Evolutionary conservation across 2,797 vertebrate species (phyloP).

Genomic region (Pipistrellus kuhlii): DNA sequence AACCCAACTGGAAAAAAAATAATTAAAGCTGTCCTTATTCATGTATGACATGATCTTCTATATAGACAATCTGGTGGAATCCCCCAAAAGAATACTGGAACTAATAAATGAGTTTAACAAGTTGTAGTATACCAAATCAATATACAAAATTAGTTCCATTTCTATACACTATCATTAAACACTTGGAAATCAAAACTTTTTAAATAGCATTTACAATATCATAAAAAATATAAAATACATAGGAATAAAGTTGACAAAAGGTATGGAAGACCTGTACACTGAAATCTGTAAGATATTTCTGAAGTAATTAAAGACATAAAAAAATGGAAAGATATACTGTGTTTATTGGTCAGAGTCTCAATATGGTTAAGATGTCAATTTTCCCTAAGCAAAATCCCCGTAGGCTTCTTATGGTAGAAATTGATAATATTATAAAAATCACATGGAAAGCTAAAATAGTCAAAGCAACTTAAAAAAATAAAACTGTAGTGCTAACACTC

Average conservation of each 20-base stretch:
- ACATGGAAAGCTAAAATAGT: background rate
- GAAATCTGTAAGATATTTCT: background rate
- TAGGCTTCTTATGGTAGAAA: background rate
- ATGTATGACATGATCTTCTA: background rate
- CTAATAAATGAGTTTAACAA: background rate
- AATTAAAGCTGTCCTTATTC: background rate
- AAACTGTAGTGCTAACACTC: background rate
- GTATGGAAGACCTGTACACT: background rate
- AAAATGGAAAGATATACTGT: background rate
- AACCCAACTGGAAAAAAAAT: background rate
- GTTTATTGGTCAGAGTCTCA: background rate
- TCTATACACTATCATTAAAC: background rate
- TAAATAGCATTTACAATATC: background rate
- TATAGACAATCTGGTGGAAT: background rate
- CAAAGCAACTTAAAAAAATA: background rate
- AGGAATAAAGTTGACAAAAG: background rate
- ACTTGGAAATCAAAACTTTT: background rate
- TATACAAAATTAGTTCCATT: background rate
- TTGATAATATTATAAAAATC: background rate
- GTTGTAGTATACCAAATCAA: background rate
- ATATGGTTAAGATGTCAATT: background rate
- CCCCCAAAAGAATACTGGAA: background rate
- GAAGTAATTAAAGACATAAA: slow-evolving; percentile 44
- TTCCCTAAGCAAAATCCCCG: background rate
- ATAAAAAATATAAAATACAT: background rate